phyloP scores from a whole-genome alignment of 2,797 vertebrate genomes.

The Masticophis lateralis region DNA sequence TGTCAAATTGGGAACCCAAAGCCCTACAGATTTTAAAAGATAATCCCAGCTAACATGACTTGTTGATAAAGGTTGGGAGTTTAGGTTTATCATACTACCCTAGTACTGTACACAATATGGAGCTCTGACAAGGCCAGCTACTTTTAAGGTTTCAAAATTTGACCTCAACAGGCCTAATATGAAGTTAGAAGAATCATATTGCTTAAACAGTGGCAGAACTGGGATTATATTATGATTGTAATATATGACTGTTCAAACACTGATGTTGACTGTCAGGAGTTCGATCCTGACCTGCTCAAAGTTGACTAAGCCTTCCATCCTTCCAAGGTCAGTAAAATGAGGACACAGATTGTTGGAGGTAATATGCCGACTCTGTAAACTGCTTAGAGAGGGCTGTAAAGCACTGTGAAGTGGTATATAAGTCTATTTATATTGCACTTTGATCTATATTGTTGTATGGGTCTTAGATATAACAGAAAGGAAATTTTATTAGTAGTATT shows the following conservation, averaged over 20 bases:
- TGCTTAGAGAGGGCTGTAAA: background rate
- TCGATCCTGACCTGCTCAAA: background rate
- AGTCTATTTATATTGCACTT: background rate
- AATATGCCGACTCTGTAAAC: background rate
- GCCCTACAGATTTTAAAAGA: background rate
- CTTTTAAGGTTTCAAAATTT: background rate
- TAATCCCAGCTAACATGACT: background rate
- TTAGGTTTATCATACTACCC: background rate
- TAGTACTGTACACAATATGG: background rate
- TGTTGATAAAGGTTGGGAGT: background rate
- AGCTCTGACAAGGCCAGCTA: background rate
- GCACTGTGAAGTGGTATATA: background rate
- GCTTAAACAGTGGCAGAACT: background rate
- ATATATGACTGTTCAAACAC: background rate
- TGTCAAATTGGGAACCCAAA: background rate
- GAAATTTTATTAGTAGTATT: background rate
- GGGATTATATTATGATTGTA: background rate
- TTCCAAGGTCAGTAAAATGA: background rate
- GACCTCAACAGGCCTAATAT: background rate
- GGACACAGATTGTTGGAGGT: background rate
- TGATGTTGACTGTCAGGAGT: background rate
- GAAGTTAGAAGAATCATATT: background rate
- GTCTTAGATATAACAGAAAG: background rate
- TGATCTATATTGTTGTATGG: background rate
- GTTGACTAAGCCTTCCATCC: background rate